Conservation (phyloP, 2,888 invertebrate species). For the Eristalinus sepulchralis region DNA sequence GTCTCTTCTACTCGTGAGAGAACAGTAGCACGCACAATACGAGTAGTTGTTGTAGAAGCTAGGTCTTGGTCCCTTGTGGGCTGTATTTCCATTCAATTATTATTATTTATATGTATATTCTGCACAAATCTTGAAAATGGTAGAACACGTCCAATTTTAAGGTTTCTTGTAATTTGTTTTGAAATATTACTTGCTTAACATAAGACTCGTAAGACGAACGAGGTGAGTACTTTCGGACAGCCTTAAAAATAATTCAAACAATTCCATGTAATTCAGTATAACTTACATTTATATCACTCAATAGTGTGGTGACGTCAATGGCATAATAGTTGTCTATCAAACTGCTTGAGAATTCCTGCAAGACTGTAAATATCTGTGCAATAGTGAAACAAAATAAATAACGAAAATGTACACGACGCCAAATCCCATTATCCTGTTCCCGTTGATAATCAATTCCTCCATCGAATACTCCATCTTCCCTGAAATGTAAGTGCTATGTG, state of each 20-base stretch:
- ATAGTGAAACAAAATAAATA: not conserved
- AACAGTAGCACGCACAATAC: too few species aligned
- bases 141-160: too few species aligned
- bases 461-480: not conserved
- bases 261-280: not conserved
- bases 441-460: slow-evolving; percentile 1
- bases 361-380: not conserved
- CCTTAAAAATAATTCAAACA: not conserved
- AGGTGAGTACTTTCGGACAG: too few species aligned
- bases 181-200: too few species aligned
- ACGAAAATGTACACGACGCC: not conserved
- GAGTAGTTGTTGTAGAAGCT: too few species aligned
- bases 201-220: too few species aligned
- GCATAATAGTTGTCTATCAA: not conserved
- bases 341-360: not conserved
- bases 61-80: too few species aligned
- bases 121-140: too few species aligned
- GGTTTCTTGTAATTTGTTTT: too few species aligned
- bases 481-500: not conserved
- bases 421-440: not conserved
- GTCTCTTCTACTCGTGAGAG: too few species aligned
- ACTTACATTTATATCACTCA: not conserved
- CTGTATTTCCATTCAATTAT: too few species aligned
- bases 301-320: not conserved
- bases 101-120: too few species aligned